Percentiles rank a stretch among this genome's conserved stretches.
Conservation (phyloP, 1,140 invertebrate species). For the Oryzaephilus surinamensis region DNA sequence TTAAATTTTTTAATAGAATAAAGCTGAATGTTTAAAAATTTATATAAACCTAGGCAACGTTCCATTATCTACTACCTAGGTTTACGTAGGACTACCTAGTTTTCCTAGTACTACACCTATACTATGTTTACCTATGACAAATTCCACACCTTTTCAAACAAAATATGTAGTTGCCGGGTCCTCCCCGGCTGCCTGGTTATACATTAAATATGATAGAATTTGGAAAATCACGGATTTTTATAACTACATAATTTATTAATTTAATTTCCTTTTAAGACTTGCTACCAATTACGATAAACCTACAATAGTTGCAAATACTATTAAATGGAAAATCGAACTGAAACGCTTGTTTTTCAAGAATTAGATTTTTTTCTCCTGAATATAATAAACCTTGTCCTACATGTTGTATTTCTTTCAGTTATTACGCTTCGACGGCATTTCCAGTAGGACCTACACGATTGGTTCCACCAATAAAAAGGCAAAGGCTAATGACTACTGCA, state of each 20-base stretch:
- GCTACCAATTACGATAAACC: background rate
- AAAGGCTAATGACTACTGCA: constrained; percentile 31
- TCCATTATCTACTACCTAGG: no score
- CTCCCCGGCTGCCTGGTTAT: no score
- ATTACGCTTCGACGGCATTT: constrained; percentile 36
- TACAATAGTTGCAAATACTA: constrained; percentile 2
- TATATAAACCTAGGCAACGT: no score
- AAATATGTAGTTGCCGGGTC: no score
- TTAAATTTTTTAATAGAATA: no score
- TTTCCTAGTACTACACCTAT: no score
- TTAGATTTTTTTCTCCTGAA: constrained; percentile 5
- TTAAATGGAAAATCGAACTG: background rate
- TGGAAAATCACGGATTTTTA: no score
- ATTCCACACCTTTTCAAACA: no score
- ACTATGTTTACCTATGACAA: no score
- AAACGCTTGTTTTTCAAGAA: background rate
- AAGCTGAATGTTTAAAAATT: no score
- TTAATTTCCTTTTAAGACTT: background rate
- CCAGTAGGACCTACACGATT: constrained; percentile 32
- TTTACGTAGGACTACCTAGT: no score
- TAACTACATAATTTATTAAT: background rate
- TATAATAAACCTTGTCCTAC: constrained; percentile 5
- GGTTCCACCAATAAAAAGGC: constrained; percentile 33
- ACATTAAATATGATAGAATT: no score
- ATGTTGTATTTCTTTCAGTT: constrained; percentile 30